A percentile compares a stretch with the other conserved stretches of the same genome.
Evolutionary conservation across 2,888 invertebrate species (phyloP).

Genomic region (Tipula unca): DNA sequence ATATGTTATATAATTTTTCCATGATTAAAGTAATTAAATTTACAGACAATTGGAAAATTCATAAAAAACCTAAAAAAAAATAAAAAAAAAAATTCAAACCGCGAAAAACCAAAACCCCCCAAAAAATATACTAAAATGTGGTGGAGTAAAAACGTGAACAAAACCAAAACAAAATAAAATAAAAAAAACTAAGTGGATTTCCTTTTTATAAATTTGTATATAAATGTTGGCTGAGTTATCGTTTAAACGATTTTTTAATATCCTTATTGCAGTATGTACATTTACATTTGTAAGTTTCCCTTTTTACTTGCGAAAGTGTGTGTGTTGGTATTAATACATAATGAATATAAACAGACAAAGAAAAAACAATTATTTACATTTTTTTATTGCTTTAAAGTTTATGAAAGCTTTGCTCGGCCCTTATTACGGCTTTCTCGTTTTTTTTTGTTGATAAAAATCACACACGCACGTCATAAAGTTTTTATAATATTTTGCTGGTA

Average conservation of each 20-base stretch:
- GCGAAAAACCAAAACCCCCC: neutral
- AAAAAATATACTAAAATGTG: neutral
- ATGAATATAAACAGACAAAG: neutral
- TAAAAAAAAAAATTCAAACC: neutral
- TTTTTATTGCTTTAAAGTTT: neutral
- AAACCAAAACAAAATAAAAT: neutral
- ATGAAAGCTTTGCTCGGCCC: neutral
- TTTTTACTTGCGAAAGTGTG: neutral
- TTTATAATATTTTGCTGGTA: neutral
- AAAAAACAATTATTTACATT: neutral
- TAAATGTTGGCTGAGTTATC: neutral
- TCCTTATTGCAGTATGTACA: neutral
- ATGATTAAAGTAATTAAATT: neutral
- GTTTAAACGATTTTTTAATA: neutral
- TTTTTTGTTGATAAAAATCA: neutral
- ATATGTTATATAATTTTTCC: neutral
- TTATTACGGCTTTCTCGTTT: neutral
- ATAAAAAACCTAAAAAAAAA: neutral
- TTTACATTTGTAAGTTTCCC: neutral
- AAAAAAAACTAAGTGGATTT: neutral
- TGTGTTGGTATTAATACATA: neutral
- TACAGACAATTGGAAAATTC: neutral
- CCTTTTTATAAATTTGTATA: neutral
- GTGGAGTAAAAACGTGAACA: neutral
- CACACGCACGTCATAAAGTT: neutral